These are phyloP conservation scores for Naja naja DNA, from an alignment of 2,113 vertebrate genomes.

Conservation along the genomic window DNA sequence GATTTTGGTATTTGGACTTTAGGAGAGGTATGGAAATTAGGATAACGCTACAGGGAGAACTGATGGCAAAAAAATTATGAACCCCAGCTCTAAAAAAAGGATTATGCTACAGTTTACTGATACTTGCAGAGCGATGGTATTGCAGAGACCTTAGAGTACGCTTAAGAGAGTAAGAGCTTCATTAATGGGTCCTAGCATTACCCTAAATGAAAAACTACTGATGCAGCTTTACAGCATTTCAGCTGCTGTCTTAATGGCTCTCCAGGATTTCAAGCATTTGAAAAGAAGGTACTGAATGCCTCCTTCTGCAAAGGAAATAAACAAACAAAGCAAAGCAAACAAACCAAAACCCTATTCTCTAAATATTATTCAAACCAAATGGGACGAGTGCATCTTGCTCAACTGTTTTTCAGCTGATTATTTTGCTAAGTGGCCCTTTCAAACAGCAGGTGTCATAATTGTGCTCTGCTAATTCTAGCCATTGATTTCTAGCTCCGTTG, in stretches of 20 bases:
- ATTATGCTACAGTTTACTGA: neutral
- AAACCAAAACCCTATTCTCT: neutral
- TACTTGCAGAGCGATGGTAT: neutral
- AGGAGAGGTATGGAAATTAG: neutral
- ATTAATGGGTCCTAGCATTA: neutral
- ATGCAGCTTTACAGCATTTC: neutral
- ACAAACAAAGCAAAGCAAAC: no score
- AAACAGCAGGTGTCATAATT: neutral
- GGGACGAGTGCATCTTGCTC: neutral
- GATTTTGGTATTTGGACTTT: neutral
- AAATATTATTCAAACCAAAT: neutral
- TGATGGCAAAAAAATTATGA: neutral
- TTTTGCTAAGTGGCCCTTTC: constrained; percentile 12
- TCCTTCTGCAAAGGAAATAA: neutral
- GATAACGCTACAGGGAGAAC: neutral
- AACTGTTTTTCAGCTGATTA: neutral
- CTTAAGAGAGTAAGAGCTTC: neutral
- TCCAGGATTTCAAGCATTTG: neutral
- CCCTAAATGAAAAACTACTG: neutral
- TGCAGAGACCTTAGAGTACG: neutral
- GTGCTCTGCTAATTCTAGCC: neutral
- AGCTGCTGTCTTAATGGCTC: neutral
- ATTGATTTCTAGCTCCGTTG: neutral
- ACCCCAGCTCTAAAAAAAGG: neutral
- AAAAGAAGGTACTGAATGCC: neutral